Evolutionary conservation across 2,797 vertebrate genomes (phyloP).

Genomic region (Micromesistius poutassou): DNA sequence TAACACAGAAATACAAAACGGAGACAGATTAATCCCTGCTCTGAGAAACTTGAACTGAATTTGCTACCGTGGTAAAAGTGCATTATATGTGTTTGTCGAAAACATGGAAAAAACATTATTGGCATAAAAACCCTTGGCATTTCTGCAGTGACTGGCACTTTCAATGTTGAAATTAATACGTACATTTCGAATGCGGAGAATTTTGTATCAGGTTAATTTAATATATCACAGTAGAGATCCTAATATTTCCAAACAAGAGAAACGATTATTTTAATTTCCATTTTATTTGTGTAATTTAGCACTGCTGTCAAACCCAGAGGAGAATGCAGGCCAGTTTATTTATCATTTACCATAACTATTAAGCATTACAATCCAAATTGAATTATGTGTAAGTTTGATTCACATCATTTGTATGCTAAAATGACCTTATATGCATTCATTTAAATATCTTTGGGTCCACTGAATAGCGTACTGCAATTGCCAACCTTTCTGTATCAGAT

Average conservation of each 20-base stretch:
- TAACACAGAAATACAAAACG: constrained; percentile 46
- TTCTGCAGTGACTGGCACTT: constrained; percentile 9
- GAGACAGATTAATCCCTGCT: constrained; percentile 53
- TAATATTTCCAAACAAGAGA: constrained; percentile 6
- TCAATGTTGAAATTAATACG: constrained; percentile 18
- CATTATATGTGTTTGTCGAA: constrained; percentile 63
- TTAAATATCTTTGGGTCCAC: background rate
- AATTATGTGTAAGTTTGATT: background rate
- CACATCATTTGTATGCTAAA: background rate
- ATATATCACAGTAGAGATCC: constrained; percentile 20
- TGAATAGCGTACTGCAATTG: constrained; percentile 51
- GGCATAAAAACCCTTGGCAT: constrained; percentile 11
- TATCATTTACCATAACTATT: constrained; percentile 36
- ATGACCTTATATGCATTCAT: background rate
- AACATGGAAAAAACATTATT: background rate
- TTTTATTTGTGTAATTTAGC: background rate
- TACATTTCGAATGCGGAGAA: constrained; percentile 9
- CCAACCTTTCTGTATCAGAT: constrained; percentile 48
- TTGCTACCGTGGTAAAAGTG: constrained; percentile 64
- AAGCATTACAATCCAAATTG: constrained; percentile 42
- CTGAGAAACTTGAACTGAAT: constrained; percentile 54
- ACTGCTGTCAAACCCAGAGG: background rate
- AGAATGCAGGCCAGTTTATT: background rate
- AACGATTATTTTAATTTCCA: background rate
- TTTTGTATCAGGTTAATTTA: constrained; percentile 18